Base-by-base conservation (phyloP, 2,797 vertebrate species). In the Gephyroberyx darwinii region DNA sequence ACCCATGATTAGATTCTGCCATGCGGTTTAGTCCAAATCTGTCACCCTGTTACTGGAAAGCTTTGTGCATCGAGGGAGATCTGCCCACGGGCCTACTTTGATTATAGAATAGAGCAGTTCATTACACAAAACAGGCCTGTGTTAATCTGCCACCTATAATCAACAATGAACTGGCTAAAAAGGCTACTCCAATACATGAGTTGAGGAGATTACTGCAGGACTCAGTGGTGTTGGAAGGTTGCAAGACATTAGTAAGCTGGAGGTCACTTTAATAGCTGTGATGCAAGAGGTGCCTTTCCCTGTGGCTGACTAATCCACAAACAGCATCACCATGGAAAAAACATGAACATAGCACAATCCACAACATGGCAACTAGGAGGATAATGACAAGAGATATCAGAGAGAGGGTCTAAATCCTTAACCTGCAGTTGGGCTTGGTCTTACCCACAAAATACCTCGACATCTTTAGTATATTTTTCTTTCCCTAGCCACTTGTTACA, bases 291-390 rank as follows among this genome's bases (percentile, higher is more conserved):
- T 48, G 41, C 31, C 1, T 13, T 57, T 30, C 65, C 43, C 12
- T n/a, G 26, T 48, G 52, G 35, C 26, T 30, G 14, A 63, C 47
- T n/a, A 74, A 80, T 43, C 74, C 69, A 61, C 74, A 71, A 48
- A 22, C 61, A 71, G 37, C 45, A 57, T 60, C 22, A 4, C 39
- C 67, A 66, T 72, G 43, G 73, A 76, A 81, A 83, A 58, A 9
- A 39, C 55, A 60, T 60, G 35, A 70, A 60, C 63, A 72, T 35
- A 17, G 33, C 20, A 35, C 12, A 14, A 37, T 17, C 16, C 20
- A 39, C 31, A 30, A 31, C 56, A 33, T 22, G 50, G 41, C 20
- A 65, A 22, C 3, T 8, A 50, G 60, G 20, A 57, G 41, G 33
- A 62, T n/a, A 45, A 47, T 51, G 48, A 70, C 58, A 33, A 43